Base-by-base conservation (phyloP, 2,797 vertebrate species). In the Eospalax fontanierii region DNA sequence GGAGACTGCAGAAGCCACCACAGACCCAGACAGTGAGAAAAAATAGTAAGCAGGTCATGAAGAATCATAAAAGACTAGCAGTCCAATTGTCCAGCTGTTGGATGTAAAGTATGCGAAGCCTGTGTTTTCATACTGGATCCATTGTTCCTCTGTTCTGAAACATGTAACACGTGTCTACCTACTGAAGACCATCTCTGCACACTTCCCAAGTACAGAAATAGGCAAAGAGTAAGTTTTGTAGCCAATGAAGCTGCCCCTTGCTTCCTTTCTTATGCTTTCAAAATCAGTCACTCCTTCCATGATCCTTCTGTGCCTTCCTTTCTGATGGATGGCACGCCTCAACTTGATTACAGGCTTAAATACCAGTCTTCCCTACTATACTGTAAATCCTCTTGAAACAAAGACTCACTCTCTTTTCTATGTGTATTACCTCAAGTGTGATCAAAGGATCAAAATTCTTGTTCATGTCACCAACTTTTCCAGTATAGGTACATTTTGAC, bases 391-490 rank as follows among this genome's bases (percentile, higher is more conserved):
- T 57, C 16, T 66, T 5, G 54, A 16, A 21, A 61, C 15, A 78
- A 33, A 91, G 35, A 68, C 12, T 30, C 30, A 38, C 38, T 73
- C 57, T 26, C 28, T 54, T 94, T 89, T 66, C 54, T 46, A 3
- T 92, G 50, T 83, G 11, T 11, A 79, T 16, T 73, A 9, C 26
- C 1, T 87, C 59, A 9, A 19, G 21, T 43, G 59, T 50, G 21
- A 35, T 38, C 26, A 54, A 65, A 75, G 28, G 7, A 61, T 81
- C 46, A 91, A 93, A 81, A 43, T 93, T 78, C 84, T 80, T 93
- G 75, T 46, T 79, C 38, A 46, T 46, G 30, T 63, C 38, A 81
- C 35, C 22, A 24, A 95, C 30, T 70, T 57, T 87, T 87, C 63
- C 19, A 68, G 0, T 22, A 61, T 28, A 74, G 33, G 79, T 68